Conservation (phyloP, 2,888 invertebrate species). For the Rotaria magnacalcarata region DNA sequence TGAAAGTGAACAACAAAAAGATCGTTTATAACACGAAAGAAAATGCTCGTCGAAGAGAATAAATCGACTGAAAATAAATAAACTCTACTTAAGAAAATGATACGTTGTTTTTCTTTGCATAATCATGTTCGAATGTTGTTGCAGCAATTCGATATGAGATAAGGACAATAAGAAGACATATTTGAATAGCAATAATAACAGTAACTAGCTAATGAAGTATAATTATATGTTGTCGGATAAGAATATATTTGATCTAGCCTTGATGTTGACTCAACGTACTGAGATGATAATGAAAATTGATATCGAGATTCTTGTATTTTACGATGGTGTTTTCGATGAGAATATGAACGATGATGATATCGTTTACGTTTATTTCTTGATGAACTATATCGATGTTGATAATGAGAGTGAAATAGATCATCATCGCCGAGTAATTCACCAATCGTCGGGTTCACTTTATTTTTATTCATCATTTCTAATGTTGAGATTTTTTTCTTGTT, state of each 20-base stretch:
- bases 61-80: too few species aligned
- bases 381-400: background rate
- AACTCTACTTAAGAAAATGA: too few species aligned
- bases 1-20: constrained; percentile 27
- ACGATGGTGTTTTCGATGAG: background rate
- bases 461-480: background rate
- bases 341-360: background rate
- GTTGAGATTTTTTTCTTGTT: too few species aligned
- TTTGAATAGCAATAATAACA: constrained; percentile 5
- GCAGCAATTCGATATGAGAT: background rate
- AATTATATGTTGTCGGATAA: background rate
- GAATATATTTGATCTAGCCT: background rate
- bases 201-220: background rate
- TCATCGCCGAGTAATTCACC: constrained; percentile 1
- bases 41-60: background rate
- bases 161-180: background rate
- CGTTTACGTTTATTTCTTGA: background rate
- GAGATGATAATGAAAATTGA: background rate
- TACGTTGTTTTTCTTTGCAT: too few species aligned
- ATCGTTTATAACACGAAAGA: background rate
- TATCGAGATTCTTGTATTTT: background rate
- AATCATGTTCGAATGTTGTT: too few species aligned
- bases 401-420: background rate
- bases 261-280: background rate
- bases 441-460: background rate